Percentiles rank a stretch among this genome's conserved stretches.
Conservation (phyloP, 2,888 invertebrate species). For the Rotaria socialis region DNA sequence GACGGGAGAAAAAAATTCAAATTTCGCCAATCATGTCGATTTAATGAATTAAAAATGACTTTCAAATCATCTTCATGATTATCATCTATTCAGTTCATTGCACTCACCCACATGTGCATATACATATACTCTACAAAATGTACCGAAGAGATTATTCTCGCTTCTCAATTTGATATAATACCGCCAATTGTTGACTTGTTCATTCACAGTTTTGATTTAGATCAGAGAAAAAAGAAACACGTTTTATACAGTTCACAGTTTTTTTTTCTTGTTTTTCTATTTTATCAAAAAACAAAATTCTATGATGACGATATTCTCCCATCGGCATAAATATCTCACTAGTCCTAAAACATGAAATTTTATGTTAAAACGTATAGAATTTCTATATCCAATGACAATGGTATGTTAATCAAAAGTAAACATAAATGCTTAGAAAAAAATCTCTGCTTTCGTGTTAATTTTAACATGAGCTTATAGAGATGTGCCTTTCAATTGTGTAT, state of each 20-base stretch:
- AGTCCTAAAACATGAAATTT: background rate
- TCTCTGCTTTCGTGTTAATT: slow-evolving; percentile 8
- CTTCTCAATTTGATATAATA: slow-evolving; percentile 16
- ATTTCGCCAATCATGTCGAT: background rate
- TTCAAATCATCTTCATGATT: background rate
- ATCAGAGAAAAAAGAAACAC: background rate
- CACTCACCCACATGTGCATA: background rate
- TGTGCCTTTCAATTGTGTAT: background rate
- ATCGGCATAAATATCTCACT: background rate
- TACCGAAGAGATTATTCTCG: background rate
- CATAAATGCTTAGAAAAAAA: background rate
- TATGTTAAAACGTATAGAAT: background rate
- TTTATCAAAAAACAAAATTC: background rate
- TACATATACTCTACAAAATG: background rate
- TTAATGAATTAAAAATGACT: background rate
- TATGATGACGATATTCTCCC: background rate
- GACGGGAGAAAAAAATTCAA: background rate
- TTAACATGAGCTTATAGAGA: background rate
- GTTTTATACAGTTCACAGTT: background rate
- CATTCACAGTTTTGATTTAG: slow-evolving; percentile 23
- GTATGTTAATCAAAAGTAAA: background rate
- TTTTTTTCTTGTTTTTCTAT: background rate
- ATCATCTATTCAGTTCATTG: slow-evolving; percentile 16
- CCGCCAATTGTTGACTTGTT: slow-evolving; percentile 24
- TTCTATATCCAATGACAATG: background rate